phyloP scores from a whole-genome alignment of 2,888 invertebrate species.

The Molorchus minor region DNA sequence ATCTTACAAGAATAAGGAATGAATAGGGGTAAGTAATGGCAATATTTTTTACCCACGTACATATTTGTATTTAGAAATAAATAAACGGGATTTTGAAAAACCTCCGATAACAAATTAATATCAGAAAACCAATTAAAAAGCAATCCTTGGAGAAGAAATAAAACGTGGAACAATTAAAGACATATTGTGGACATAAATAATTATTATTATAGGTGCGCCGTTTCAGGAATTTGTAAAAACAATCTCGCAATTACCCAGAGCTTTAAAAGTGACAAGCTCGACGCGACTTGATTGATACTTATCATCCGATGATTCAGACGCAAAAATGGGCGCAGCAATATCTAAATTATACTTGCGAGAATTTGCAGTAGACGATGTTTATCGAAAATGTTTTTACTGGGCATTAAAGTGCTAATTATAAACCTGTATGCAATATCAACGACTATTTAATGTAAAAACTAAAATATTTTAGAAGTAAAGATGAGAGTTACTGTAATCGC shows the following conservation, averaged over 20 bases:
- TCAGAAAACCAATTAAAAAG: too few relatives aligned
- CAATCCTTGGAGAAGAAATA: too few relatives aligned
- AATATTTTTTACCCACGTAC: too few relatives aligned
- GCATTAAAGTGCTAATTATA: background rate
- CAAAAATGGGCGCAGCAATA: background rate
- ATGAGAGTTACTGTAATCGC: too few relatives aligned
- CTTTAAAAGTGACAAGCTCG: slow-evolving; percentile 1
- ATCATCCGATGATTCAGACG: background rate
- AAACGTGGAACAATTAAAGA: too few relatives aligned
- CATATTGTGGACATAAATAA: slow-evolving; percentile 14
- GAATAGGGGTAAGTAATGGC: too few relatives aligned
- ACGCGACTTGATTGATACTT: slow-evolving; percentile 13
- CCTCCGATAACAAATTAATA: too few relatives aligned
- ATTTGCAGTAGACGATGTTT: background rate
- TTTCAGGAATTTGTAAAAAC: slow-evolving; percentile 15
- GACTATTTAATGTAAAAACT: too few relatives aligned
- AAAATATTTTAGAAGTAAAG: too few relatives aligned
- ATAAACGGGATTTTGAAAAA: too few relatives aligned
- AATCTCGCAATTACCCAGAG: background rate
- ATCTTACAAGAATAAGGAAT: too few relatives aligned
- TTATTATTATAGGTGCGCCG: slow-evolving; percentile 8
- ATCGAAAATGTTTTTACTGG: background rate
- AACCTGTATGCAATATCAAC: background rate
- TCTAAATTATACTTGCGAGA: background rate
- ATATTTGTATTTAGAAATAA: too few relatives aligned